Evolutionary conservation across 1,140 invertebrate species (phyloP), one percentile per base, ranked within the genome.

Genomic region (Drosophila dunni): DNA sequence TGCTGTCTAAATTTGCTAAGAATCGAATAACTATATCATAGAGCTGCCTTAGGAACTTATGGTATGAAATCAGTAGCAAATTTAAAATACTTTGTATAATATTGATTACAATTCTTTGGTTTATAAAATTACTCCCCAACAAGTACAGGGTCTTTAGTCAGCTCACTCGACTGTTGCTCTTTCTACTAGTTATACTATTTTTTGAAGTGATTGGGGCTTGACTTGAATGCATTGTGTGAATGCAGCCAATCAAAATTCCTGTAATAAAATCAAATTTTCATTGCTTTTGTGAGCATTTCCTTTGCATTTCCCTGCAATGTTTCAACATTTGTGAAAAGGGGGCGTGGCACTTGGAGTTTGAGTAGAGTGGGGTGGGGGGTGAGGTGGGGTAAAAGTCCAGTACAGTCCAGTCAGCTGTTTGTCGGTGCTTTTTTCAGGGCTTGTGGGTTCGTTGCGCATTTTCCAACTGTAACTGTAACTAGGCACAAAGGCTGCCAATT

Each of bases 241-340:
- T 85, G 83, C 83, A 88, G 50, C 79, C 84, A 88, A 88, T 88
- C 83, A 88, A 88, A 88, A 88, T 88, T 88, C 83, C 83, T 83
- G 83, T 83, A 83, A 88, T 88, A 88, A 88, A 88, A 88, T 88
- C 83, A 83, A 88, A 89, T 88, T 88, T 88, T 88, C 83, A 86
- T 88, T 82, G 83, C 79, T 62, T 75, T 82, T 84, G 71, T 78
- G 67, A 68, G 79, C 75, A 69, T 79, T 85, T 88, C 83, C 54
- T 64, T 82, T 82, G 63, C 78, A 83, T 84, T 84, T 80, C 81
- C 24, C 24, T 62, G 11, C 48, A 54, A 78, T 62, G 60, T 51
- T 50, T 33, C 42, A 50, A 50, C 48, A 61, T 78, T 68, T 78
- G 54, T 4, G 15, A 1, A 2, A 1, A 3, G 34, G 34, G 4